These are phyloP conservation scores for Cheilosia pagana DNA, from an alignment of 2,888 invertebrate species.

Conservation along the genomic window DNA sequence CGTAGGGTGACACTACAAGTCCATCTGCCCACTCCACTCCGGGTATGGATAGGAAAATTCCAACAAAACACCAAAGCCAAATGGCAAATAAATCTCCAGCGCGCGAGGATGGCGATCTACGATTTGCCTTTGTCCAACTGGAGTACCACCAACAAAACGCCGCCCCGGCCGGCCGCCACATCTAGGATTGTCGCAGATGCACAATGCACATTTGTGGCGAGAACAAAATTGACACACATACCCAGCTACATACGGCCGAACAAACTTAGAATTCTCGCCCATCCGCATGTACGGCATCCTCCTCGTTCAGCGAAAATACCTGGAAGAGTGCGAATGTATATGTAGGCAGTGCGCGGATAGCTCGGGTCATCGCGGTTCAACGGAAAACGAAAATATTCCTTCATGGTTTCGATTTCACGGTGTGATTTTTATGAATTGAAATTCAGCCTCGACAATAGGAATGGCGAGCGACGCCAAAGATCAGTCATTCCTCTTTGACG, in stretches of 20 bases:
- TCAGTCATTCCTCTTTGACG: conserved; percentile 57
- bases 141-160: conserved; percentile 23
- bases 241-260: neutral
- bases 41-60: conserved; percentile 4
- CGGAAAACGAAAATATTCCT: conserved; percentile 64
- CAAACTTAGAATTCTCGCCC: neutral
- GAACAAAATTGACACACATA: conserved; percentile 32
- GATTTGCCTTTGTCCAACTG: conserved; percentile 20
- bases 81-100: conserved; percentile 48
- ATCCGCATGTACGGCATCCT: neutral
- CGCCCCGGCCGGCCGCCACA: neutral
- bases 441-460: conserved; percentile 26
- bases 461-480: conserved; percentile 12
- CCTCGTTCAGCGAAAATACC: conserved; percentile 7
- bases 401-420: conserved; percentile 53
- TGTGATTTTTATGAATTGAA: conserved; percentile 59
- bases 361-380: conserved; percentile 59
- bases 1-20: conserved; percentile 13
- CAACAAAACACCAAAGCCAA: conserved; percentile 27
- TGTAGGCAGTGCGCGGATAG: conserved; percentile 23
- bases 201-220: conserved; percentile 33
- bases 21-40: neutral
- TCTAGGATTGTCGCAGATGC: conserved; percentile 42
- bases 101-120: conserved; percentile 37
- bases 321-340: neutral